Evolutionary conservation across 2,113 vertebrate species (phyloP).

Genomic region (Poecile atricapillus): DNA sequence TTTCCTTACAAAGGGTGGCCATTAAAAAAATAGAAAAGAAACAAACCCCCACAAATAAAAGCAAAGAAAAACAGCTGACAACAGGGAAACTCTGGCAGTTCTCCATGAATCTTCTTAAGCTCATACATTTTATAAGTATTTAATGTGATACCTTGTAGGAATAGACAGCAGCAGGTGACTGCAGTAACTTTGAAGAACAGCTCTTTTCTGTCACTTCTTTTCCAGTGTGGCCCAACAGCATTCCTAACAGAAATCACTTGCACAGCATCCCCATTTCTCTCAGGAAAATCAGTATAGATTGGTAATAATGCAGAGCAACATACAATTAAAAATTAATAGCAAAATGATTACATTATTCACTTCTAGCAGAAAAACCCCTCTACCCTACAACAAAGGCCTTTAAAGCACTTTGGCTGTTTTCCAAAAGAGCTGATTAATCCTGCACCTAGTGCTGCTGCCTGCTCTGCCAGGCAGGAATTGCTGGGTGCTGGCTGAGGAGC

Average conservation of each 20-base stretch:
- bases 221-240: background rate
- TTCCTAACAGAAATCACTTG: background rate
- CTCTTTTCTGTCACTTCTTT: background rate
- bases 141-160: background rate
- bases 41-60: background rate
- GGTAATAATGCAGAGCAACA: constrained; percentile 14
- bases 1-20: background rate
- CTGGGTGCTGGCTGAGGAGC: background rate
- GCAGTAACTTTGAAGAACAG: background rate
- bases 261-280: background rate
- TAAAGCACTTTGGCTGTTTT: constrained; percentile 17
- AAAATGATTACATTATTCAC: constrained; percentile 15
- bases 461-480: background rate
- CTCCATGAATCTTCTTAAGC: background rate
- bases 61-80: background rate
- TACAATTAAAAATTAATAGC: constrained; percentile 44
- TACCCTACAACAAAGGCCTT: background rate
- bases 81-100: background rate
- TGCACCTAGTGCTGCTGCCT: background rate
- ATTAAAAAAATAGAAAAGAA: background rate
- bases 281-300: background rate
- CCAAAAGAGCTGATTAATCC: background rate
- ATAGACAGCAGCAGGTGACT: background rate
- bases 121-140: background rate
- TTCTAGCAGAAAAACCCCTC: background rate